A percentile compares a stretch with the other conserved stretches of the same genome.
Evolutionary conservation across 2,113 vertebrate species (phyloP).

Genomic region (Hydrochoerus hydrochaeris): DNA sequence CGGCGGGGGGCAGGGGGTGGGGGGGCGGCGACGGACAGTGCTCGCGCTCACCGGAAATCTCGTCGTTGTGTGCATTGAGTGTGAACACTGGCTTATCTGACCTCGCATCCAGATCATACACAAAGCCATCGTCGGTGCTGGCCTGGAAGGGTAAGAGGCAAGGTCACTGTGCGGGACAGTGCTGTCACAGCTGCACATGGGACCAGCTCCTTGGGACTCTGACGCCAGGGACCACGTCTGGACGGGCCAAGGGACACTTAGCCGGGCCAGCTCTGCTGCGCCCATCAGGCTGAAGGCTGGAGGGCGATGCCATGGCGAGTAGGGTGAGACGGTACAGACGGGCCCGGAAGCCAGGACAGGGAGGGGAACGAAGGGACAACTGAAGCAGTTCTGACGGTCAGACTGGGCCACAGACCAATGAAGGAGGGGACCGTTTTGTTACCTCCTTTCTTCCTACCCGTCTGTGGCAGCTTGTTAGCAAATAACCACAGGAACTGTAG

Average conservation of each 20-base stretch:
- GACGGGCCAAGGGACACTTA: no score
- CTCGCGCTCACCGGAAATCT: conserved; percentile 92
- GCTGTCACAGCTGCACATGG: background rate
- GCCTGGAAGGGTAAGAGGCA: conserved; percentile 85
- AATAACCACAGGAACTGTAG: background rate
- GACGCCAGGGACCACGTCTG: no score
- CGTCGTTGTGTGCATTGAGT: conserved; percentile 94
- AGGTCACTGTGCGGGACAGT: background rate
- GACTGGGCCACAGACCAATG: background rate
- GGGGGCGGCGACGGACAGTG: background rate
- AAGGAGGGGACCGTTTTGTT: background rate
- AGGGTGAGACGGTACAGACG: no score
- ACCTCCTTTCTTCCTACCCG: background rate
- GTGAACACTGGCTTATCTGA: conserved; percentile 97
- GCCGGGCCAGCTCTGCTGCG: background rate
- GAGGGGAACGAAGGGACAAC: background rate
- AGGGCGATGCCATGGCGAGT: background rate
- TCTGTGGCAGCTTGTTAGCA: background rate
- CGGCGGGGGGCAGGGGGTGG: background rate
- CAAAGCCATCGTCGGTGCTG: conserved; percentile 98
- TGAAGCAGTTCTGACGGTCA: background rate
- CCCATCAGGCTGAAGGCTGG: accelerated
- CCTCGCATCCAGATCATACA: conserved; percentile 97
- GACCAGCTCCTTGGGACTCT: background rate
- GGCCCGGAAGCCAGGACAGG: background rate